Evolutionary conservation across 2,113 vertebrate genomes (phyloP).

Genomic region (Colistium nudipinnis): DNA sequence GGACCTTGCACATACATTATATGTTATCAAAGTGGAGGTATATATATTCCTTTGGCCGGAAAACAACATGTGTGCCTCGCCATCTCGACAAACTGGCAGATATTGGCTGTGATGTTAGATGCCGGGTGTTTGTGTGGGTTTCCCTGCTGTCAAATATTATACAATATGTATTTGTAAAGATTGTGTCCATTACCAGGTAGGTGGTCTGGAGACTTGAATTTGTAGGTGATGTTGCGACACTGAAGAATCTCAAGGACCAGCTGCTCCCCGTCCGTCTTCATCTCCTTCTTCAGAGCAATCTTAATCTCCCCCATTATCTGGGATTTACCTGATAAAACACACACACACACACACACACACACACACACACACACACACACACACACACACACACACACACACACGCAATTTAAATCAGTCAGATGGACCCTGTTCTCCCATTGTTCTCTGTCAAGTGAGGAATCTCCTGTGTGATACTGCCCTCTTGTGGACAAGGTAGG

Average conservation of each 20-base stretch:
- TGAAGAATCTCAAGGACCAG: conserved; percentile 97
- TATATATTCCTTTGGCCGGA: not conserved
- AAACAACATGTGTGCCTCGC: conserved; percentile 10
- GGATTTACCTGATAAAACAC: conserved; percentile 86
- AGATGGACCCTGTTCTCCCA: not conserved
- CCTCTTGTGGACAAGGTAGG: conserved; percentile 47
- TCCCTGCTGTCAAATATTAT: conserved; percentile 36
- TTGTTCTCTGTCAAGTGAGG: not conserved
- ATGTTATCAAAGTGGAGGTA: not conserved
- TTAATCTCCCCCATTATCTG: conserved; percentile 99
- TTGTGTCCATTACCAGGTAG: conserved; percentile 87
- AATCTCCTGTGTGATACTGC: not conserved
- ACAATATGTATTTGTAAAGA: no score
- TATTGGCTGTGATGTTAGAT: conserved; percentile 9
- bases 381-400: conserved; percentile 33
- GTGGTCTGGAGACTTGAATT: conserved; percentile 97
- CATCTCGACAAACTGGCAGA: conserved; percentile 20
- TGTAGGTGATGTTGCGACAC: conserved; percentile 98
- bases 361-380: conserved; percentile 32
- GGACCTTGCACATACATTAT: not conserved
- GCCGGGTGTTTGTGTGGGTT: conserved; percentile 44
- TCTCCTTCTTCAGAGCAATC: conserved; percentile 96
- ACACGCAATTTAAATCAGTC: conserved; percentile 24
- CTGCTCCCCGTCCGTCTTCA: conserved; percentile 97
- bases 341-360: conserved; percentile 4